Base-by-base conservation (phyloP, 1,140 invertebrate genomes). In the Aphaenogaster floridana region DNA sequence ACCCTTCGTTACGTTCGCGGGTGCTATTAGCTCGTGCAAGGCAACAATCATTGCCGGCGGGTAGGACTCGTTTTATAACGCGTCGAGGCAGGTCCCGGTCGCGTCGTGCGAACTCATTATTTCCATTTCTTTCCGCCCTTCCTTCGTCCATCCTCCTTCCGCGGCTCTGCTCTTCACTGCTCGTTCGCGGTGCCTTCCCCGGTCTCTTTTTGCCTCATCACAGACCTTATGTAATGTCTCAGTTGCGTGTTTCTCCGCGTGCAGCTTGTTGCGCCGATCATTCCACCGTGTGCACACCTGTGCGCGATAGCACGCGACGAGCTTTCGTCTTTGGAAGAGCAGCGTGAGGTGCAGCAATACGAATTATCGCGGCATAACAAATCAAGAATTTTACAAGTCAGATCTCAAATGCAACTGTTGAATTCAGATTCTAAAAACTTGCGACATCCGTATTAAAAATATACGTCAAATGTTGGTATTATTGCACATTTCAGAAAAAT, bases 1-100 rank as follows among this genome's bases (percentile, higher is more conserved):
- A 91, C 89, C 89, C 90, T 90, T 91, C 87, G 90, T 90, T 91
- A 91, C 61, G 66, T 72, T 50, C 71, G 76, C 86, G 76, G 69
- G 69, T 50, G 81, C 84, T 91, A 91, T 91, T 91, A 88, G 72
- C 66, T 39, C 63, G 63, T 68, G 81, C 81, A 79, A 81, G 86
- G 86, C 81, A 71, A 86, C 89, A 88, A 88, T 91, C 89, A 86
- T 84, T 72, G 86, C 42, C 61, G 69, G 52, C 80, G 69, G 86
- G 48, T 81, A 90, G 61, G 66, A 88, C 52, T 74, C 79, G 80
- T 90, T 91, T 88, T 87, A 86, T 86, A 90, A 90, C 57, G 15
- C 61, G 69, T 13, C 42, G 57, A 34, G 63, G 83, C 83, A 79
- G 28, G 63, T 68, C 64, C 54, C 61, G 57, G 52, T 59, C 78